Base-by-base conservation (phyloP, 2,113 vertebrate genomes). In the Orycteropus afer region DNA sequence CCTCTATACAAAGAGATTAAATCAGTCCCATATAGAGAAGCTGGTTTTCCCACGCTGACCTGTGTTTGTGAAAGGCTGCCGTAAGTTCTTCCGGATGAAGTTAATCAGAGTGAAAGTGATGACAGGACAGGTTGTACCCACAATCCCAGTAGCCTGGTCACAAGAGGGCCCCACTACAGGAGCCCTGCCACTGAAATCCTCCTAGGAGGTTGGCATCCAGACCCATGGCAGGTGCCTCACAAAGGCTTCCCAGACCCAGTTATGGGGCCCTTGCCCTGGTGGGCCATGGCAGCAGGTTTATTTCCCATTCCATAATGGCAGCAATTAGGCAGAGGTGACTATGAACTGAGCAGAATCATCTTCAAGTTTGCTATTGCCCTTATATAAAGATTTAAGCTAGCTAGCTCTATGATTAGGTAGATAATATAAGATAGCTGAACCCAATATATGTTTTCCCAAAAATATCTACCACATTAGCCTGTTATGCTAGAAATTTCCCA, bases 31-130 rank as follows among this genome's bases (percentile, higher is more conserved):
- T 23, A 51, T 20, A 95, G 40, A 93, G 42, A 23, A 83, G 63
- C 80, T 73, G 27, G 13, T 95, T 96, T 96, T 94, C 90, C 90
- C 93, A 95, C 42, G 11, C 63, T 90, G 55, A 86, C 95, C 85
- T 23, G 34, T 40, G 61, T 87, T 71, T 93, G 49, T 86, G 40
- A 96, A 91, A 77, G 42, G 12, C 87, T 71, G 32, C 85, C 14
- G 34, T 61, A 92, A 73, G 90, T 89, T 93, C 76, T 88, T 86
- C 89, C 23, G 37, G 94, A 77, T 51, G 59, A 89, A 89, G 87
- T 42, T 45, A 89, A 94, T 97, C 96, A 95, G 89, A 97, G 55
- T 91, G 96, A 97, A 97, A 97, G 95, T 91, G 55, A 77, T 77
- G 88, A 96, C 57, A 90, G 51, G 47, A 91, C 91, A 94, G 69